Evolutionary conservation across 2,113 vertebrate genomes (phyloP).

Genomic region (Chaetorhynchus papuensis): DNA sequence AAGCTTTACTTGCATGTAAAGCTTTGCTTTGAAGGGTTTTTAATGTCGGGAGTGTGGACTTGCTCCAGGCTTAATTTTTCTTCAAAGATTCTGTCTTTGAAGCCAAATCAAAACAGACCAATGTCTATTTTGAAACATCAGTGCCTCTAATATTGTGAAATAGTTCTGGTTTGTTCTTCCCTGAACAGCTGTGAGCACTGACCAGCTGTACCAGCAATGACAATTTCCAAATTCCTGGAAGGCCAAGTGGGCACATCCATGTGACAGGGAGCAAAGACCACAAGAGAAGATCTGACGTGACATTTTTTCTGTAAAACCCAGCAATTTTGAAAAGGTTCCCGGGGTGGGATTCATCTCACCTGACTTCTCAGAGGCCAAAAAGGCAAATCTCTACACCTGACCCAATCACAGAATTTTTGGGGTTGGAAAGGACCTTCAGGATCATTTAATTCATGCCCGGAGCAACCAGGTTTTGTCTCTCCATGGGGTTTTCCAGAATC

Average conservation of each 20-base stretch:
- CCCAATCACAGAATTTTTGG: neutral
- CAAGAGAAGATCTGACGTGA: neutral
- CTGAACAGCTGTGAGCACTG: neutral
- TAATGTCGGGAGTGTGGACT: neutral
- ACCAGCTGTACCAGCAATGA: neutral
- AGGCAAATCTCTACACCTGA: neutral
- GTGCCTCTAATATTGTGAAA: neutral
- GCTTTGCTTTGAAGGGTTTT: neutral
- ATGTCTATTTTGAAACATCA: neutral
- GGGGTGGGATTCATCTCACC: neutral
- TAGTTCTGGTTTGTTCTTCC: neutral
- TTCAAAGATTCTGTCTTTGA: neutral
- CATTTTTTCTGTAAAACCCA: neutral
- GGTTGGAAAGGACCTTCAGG: neutral
- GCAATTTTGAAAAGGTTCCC: neutral
- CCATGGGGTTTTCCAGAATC: neutral
- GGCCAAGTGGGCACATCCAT: neutral
- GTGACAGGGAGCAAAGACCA: neutral
- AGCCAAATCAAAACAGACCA: neutral
- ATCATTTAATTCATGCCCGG: neutral
- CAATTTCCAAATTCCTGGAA: neutral
- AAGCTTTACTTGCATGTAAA: neutral
- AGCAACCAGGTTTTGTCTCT: neutral
- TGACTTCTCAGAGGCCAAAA: neutral
- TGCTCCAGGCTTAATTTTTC: neutral